Evolutionary conservation across 2,797 vertebrate genomes (phyloP).

Genomic region (Argentina silus): DNA sequence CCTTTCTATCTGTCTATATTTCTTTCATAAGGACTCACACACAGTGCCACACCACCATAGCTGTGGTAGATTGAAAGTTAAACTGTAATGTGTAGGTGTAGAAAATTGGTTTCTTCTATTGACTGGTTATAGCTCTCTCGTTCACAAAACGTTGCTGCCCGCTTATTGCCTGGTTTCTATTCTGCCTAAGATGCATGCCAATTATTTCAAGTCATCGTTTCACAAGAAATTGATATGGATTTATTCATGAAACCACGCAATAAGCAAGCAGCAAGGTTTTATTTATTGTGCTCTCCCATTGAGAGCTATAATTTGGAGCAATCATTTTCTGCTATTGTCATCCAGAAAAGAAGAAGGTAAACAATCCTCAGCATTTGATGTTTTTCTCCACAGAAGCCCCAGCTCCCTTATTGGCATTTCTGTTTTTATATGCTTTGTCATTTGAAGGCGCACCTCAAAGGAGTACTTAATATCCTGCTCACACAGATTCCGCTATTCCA

Average conservation of each 20-base stretch:
- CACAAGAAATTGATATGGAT: conserved; percentile 53
- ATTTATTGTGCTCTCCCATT: conserved; percentile 32
- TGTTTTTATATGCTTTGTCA: not conserved
- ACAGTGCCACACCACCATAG: not conserved
- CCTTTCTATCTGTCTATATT: conserved; percentile 3
- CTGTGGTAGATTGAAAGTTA: not conserved
- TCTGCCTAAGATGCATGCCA: conserved; percentile 16
- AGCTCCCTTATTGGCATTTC: not conserved
- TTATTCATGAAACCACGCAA: conserved; percentile 56
- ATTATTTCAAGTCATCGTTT: conserved; percentile 43
- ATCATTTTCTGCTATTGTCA: conserved; percentile 34
- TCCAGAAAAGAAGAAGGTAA: conserved; percentile 23
- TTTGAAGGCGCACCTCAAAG: not conserved
- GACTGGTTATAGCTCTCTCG: not conserved
- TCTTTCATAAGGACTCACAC: not conserved
- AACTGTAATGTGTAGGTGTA: too few species aligned
- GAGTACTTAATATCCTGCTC: not conserved
- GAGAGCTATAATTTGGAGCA: conserved; percentile 31
- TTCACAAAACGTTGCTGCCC: conserved; percentile 22
- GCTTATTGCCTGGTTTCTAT: not conserved
- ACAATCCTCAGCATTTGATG: not conserved
- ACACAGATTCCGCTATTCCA: conserved; percentile 20
- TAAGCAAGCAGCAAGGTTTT: conserved; percentile 33
- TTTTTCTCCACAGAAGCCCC: conserved; percentile 23
- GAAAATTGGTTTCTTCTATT: too few species aligned